Conservation (phyloP, 2,888 invertebrate species). For the Dicranocentrus wangi region DNA sequence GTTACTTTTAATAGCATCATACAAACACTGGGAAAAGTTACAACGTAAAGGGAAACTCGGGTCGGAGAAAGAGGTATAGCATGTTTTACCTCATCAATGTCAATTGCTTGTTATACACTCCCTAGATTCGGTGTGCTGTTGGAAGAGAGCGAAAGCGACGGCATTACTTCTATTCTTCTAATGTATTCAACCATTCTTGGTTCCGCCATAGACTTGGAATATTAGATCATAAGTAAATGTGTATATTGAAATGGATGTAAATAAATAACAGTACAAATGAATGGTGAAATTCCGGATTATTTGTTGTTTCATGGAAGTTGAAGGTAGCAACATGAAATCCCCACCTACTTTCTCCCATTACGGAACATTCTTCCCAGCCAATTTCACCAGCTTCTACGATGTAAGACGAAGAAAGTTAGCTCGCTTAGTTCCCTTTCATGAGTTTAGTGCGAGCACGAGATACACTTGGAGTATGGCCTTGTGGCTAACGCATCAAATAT, state of each 20-base stretch:
- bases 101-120: slow-evolving; percentile 4
- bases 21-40: slow-evolving; percentile 10
- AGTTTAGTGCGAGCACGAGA: slow-evolving; percentile 1
- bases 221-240: neutral
- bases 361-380: slow-evolving; percentile 53
- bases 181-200: slow-evolving; percentile 27
- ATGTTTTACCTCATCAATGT: slow-evolving; percentile 41
- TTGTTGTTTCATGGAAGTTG: neutral
- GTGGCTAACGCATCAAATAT: neutral
- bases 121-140: neutral
- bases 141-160: slow-evolving; percentile 26
- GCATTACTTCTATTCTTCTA: slow-evolving; percentile 26
- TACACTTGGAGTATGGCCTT: neutral
- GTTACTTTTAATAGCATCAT: slow-evolving; percentile 48
- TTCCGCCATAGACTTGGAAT: too few species aligned
- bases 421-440: too few species aligned
- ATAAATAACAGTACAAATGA: too few species aligned
- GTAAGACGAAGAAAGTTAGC: too few species aligned
- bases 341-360: slow-evolving; percentile 56
- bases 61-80: neutral
- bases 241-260: neutral
- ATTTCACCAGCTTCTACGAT: neutral
- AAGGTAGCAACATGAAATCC: slow-evolving; percentile 42
- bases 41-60: slow-evolving; percentile 14
- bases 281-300: neutral